Evolutionary conservation across 30 jellyfish, hydroid and myxozoan species (phyloP).

Genomic region (Aurelia sp.): DNA sequence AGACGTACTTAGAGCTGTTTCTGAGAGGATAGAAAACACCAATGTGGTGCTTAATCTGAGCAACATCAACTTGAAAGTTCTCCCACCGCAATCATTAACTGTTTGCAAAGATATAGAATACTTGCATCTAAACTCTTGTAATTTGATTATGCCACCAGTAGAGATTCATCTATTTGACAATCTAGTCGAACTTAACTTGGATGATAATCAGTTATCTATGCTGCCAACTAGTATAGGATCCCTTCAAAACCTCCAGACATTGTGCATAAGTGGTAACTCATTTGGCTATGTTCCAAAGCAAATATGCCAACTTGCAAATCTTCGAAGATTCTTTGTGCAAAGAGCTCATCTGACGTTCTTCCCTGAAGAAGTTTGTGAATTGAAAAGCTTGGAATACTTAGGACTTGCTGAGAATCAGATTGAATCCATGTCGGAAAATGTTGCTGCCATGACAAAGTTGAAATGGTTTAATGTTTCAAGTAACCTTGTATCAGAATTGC

Average conservation of each 20-base stretch:
- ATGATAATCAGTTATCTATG: conserved; percentile 81
- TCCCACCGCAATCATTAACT: conserved; percentile 64
- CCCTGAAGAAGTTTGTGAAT: conserved; percentile 74
- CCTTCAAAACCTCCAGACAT: conserved; percentile 46
- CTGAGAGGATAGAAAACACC: conserved; percentile 12
- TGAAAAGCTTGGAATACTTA: conserved; percentile 70
- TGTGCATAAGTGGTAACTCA: conserved; percentile 90
- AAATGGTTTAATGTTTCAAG: conserved; percentile 82
- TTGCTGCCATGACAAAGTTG: conserved; percentile 33
- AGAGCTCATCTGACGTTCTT: conserved; percentile 65
- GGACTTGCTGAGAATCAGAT: conserved; percentile 78
- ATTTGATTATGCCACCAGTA: conserved; percentile 87
- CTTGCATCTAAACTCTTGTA: conserved; percentile 56
- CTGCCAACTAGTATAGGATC: conserved; percentile 76
- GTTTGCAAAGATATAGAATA: conserved; percentile 17
- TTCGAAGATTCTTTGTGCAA: conserved; percentile 72
- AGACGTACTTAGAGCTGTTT: neutral
- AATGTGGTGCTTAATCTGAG: conserved; percentile 60
- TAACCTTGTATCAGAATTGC: conserved; percentile 57
- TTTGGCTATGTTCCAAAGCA: conserved; percentile 67
- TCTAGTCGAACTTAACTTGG: conserved; percentile 80
- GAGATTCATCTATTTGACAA: conserved; percentile 58
- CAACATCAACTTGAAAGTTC: conserved; percentile 50
- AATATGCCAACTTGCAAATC: conserved; percentile 41
- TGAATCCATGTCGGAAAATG: conserved; percentile 69